Evolutionary conservation across 1,140 invertebrate species (phyloP), one percentile per base, ranked within the genome.

Genomic region (Drosophila seguyi): DNA sequence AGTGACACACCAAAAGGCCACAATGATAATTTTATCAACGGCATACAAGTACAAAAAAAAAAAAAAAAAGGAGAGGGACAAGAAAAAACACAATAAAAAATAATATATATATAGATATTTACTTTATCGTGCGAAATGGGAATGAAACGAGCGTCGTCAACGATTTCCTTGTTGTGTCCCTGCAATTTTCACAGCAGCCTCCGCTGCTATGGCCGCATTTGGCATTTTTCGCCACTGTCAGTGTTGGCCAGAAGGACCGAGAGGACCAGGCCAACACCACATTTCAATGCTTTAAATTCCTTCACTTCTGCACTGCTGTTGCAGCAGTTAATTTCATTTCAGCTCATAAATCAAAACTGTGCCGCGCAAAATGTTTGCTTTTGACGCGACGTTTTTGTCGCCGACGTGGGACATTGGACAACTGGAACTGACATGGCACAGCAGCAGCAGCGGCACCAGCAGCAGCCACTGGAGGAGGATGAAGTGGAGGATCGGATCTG

Each of bases 291-390:
- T 80, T 87, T 72, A 83, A 87, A 87, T 87, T 87, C 83, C 78
- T 83, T 66, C 59, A 55, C 41, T 58, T 45, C 56, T 63, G 68
- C 62, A 45, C 44, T 68, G 76, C 56, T 79, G 67, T 50, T 78
- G 76, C 61, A 65, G 72, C 86, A 85, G 79, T 90, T 88, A 84
- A 91, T 91, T 91, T 88, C 88, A 91, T 91, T 91, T 91, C 80
- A 88, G 83, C 88, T 88, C 87, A 91, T 91, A 91, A 91, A 91
- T 91, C 87, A 91, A 91, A 91, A 91, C 80, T 91, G 75, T 91
- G 87, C 87, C 80, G 84, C 80, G 80, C 81, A 88, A 81, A 87
- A 91, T 91, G 83, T 91, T 90, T 91, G 83, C 76, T 91, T 91
- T 90, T 90, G 84, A 88, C 83, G 84, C 83, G 84, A 48, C 80